Conservation (phyloP, 2,888 invertebrate species). For the Cabera pusaria region DNA sequence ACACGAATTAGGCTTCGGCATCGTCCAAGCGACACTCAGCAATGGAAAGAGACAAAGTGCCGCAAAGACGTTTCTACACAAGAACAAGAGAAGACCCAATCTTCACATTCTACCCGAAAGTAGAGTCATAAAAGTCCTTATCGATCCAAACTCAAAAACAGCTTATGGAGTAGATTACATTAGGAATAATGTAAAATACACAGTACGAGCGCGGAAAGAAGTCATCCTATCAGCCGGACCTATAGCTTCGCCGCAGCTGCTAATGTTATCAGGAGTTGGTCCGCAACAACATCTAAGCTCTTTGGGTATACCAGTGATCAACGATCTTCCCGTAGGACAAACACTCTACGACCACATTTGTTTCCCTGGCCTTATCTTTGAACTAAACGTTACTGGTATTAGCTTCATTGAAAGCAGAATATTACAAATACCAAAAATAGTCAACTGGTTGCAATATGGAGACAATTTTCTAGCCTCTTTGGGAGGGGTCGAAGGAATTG, state of each 20-base stretch:
- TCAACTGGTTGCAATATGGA: slow-evolving; percentile 62
- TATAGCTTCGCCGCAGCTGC: slow-evolving; percentile 93
- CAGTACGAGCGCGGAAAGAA: slow-evolving; percentile 87
- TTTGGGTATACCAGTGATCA: slow-evolving; percentile 82
- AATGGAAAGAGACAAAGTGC: slow-evolving; percentile 86
- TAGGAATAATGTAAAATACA: slow-evolving; percentile 70
- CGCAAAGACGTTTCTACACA: slow-evolving; percentile 85
- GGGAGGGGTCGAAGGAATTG: slow-evolving; percentile 87
- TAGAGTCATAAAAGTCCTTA: slow-evolving; percentile 86
- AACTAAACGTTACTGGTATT: slow-evolving; percentile 61
- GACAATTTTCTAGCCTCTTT: slow-evolving; percentile 76
- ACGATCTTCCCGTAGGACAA: slow-evolving; percentile 87
- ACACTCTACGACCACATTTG: slow-evolving; percentile 85
- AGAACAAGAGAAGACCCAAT: slow-evolving; percentile 84
- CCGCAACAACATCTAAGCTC: slow-evolving; percentile 78
- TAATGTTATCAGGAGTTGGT: slow-evolving; percentile 92
- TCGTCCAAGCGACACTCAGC: slow-evolving; percentile 84
- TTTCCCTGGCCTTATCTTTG: slow-evolving; percentile 74
- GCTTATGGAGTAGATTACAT: slow-evolving; percentile 88
- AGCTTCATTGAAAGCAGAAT: slow-evolving; percentile 53
- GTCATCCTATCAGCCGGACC: slow-evolving; percentile 94
- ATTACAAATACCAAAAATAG: slow-evolving; percentile 35
- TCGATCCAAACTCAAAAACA: slow-evolving; percentile 83
- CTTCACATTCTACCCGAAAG: slow-evolving; percentile 86
- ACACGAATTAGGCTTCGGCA: slow-evolving; percentile 85